Base-by-base conservation (phyloP, 2,888 invertebrate genomes). In the Asteroscopus sphinx region DNA sequence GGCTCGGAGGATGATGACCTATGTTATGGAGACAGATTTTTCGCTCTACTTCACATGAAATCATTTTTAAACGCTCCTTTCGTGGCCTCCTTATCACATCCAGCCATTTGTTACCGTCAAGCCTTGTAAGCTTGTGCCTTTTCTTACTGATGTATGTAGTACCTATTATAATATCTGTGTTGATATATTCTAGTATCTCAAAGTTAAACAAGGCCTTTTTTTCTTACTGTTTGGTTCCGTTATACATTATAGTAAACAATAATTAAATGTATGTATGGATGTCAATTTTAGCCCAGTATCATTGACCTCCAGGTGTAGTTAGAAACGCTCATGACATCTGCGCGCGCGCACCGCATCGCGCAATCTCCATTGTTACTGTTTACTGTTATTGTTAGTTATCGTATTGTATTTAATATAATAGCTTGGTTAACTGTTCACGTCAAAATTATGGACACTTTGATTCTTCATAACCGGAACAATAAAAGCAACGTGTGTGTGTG, bases 351-450 rank as follows among this genome's bases (percentile, higher is more conserved):
- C 46, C 45, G 40, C 62, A 48, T 54, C 47, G 47, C 57, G 74
- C 76, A 80, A 77, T 68, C 66, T 73, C 73, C 60, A 80, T 79
- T 83, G 81, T 79, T 77, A 77, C 62, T 74, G 62, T 68, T 58
- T 78, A 73, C 73, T 53, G 75, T 73, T 79, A 81, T 76, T 81
- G 70, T 78, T 79, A 51, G 68, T 63, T 63, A 54, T 65, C 64
- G 63, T 48, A 68, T 68, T 71, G 73, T 67, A 58, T 69, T 73
- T 60, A 44, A 36, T 40, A 70, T 69, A 80, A 79, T 78, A 52
- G 66, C 40, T 64, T 54, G 68, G 72, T 64, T 78, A 70, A 77
- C 65, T 57, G 48, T 59, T 51, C 37, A 40, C 41, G 47, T 51
- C 37, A 42, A 36, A 62, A 68, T 54, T 36, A 52, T 35, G 25